Conservation (phyloP, 2,113 vertebrate genomes). For the Ammodramus savannarum region DNA sequence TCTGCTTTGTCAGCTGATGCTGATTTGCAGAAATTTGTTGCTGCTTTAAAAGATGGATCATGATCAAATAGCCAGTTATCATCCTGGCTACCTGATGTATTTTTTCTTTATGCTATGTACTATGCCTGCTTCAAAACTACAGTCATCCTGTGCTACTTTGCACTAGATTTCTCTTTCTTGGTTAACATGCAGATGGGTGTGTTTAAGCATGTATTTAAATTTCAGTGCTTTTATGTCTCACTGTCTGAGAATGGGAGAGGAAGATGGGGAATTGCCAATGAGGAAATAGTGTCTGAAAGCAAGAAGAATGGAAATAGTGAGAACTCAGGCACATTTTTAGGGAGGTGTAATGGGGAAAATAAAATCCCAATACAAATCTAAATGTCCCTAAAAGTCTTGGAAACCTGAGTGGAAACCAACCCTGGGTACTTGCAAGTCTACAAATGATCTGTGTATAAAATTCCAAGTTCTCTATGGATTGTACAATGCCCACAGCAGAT, state of each 20-base stretch:
- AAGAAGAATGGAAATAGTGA: slow-evolving; percentile 59
- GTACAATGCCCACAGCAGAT: not conserved
- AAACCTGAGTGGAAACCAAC: not conserved
- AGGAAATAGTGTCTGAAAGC: slow-evolving; percentile 55
- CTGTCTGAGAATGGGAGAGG: slow-evolving; percentile 60
- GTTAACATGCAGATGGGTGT: slow-evolving; percentile 19
- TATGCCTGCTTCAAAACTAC: not conserved
- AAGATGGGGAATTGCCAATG: slow-evolving; percentile 50
- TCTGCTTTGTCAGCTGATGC: not conserved
- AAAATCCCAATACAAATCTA: slow-evolving; percentile 25
- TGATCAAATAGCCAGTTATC: not conserved
- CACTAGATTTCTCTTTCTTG: not conserved
- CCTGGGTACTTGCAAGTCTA: not conserved
- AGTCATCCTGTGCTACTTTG: not conserved
- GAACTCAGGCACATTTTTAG: slow-evolving; percentile 41
- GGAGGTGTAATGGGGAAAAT: slow-evolving; percentile 12
- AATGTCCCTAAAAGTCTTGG: slow-evolving; percentile 28
- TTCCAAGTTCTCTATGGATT: not conserved
- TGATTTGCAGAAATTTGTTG: not conserved
- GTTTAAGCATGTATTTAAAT: slow-evolving; percentile 25
- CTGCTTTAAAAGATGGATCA: not conserved
- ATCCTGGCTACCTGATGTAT: not conserved
- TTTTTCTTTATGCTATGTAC: not conserved
- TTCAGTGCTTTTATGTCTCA: slow-evolving; percentile 46
- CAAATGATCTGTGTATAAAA: not conserved